These are phyloP conservation scores for Oreotrochilus melanogaster DNA, from an alignment of 2,113 vertebrate species.

Conservation along the genomic window DNA sequence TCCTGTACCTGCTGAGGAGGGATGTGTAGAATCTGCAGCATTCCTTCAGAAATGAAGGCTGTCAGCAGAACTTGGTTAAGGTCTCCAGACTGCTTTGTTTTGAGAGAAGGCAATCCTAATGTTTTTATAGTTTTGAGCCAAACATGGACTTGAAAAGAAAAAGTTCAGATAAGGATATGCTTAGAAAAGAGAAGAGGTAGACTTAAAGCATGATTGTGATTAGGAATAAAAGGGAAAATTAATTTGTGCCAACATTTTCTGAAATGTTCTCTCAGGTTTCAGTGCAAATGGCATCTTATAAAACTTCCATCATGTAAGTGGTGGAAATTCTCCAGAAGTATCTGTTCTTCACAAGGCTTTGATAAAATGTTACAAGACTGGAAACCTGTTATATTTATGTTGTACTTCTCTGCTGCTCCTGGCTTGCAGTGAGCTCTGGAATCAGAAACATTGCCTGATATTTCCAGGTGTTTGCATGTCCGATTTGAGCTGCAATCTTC, in stretches of 20 bases:
- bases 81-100: background rate
- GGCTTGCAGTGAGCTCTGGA: background rate
- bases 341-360: slow-evolving; percentile 11
- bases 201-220: background rate
- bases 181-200: background rate
- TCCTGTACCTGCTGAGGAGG: background rate
- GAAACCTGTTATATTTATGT: slow-evolving; percentile 10
- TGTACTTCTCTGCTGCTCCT: background rate
- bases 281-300: background rate
- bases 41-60: background rate
- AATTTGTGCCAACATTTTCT: background rate
- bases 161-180: slow-evolving; percentile 26
- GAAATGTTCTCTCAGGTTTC: background rate
- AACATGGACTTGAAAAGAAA: background rate
- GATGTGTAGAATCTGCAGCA: background rate
- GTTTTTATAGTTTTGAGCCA: slow-evolving; percentile 12
- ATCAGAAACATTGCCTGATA: background rate
- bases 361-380: slow-evolving; percentile 25
- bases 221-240: background rate
- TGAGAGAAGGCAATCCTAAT: background rate
- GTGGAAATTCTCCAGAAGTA: slow-evolving; percentile 1
- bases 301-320: background rate
- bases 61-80: background rate
- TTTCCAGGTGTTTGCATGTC: slow-evolving; percentile 8
- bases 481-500: background rate